A percentile compares a stretch with the other conserved stretches of the same genome.
phyloP scores from a whole-genome alignment of 2,888 invertebrate genomes.

The Meghimatium bilineatum region DNA sequence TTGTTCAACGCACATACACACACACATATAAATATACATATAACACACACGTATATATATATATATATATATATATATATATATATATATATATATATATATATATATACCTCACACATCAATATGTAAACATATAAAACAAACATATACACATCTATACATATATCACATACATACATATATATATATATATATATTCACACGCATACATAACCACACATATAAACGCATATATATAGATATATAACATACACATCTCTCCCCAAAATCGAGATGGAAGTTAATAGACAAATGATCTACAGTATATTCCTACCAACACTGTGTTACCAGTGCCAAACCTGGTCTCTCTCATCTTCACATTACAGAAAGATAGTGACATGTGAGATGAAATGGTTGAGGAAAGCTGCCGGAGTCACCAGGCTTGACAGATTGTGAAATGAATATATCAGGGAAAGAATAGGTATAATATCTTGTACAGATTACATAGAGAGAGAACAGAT shows the following conservation, averaged over 20 bases:
- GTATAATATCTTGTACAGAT: too few relatives aligned
- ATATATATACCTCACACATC: background rate
- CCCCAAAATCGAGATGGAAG: too few relatives aligned
- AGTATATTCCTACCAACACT: too few relatives aligned
- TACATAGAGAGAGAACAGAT: too few relatives aligned
- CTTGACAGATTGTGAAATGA: too few relatives aligned
- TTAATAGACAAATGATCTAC: too few relatives aligned
- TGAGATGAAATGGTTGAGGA: too few relatives aligned
- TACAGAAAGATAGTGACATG: too few relatives aligned
- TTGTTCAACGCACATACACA: background rate
- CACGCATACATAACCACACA: background rate
- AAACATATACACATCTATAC: background rate
- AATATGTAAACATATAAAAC: background rate
- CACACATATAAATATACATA: background rate
- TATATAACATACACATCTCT: background rate
- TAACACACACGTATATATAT: background rate
- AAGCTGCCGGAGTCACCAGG: too few relatives aligned
- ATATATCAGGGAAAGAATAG: too few relatives aligned
- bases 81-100: background rate
- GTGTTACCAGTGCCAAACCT: too few relatives aligned
- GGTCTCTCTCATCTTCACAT: too few relatives aligned
- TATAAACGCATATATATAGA: background rate
- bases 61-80: conserved; percentile 13
- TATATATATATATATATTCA: background rate
- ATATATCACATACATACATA: background rate